These are phyloP conservation scores for Ianthella basta DNA, from an alignment of 37 sponge, comb jelly and placozoan species.

Conservation along the genomic window DNA sequence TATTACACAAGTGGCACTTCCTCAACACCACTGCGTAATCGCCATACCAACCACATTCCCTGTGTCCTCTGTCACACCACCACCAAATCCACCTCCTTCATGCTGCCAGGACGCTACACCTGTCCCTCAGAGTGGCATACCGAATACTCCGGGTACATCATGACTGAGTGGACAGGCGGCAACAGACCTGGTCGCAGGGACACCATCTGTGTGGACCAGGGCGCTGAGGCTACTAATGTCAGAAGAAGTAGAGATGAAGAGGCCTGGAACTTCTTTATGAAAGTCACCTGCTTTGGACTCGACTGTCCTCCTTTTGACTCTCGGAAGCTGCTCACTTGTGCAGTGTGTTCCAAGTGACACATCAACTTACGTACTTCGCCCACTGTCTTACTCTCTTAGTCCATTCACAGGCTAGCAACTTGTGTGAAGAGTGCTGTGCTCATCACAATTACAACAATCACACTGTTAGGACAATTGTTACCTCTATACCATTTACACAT, in stretches of 20 bases:
- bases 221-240: background rate
- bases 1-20: background rate
- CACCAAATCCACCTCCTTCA: background rate
- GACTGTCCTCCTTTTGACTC: constrained; percentile 8
- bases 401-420: no score
- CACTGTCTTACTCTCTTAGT: background rate
- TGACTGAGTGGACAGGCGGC: background rate
- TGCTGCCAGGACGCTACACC: constrained; percentile 4
- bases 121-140: background rate
- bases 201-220: constrained; percentile 1
- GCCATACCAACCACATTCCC: background rate
- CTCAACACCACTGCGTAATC: background rate
- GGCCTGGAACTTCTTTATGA: background rate
- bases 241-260: background rate
- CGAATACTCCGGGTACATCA: background rate
- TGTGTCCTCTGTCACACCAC: background rate
- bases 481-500: no score
- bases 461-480: no score
- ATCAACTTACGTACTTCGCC: background rate
- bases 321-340: background rate
- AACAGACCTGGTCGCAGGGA: background rate
- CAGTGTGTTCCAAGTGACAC: background rate
- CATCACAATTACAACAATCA: no score
- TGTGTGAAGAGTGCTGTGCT: no score
- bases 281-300: background rate